Base-by-base conservation (phyloP, 2,888 invertebrate genomes). In the Leptopilina syphax region DNA sequence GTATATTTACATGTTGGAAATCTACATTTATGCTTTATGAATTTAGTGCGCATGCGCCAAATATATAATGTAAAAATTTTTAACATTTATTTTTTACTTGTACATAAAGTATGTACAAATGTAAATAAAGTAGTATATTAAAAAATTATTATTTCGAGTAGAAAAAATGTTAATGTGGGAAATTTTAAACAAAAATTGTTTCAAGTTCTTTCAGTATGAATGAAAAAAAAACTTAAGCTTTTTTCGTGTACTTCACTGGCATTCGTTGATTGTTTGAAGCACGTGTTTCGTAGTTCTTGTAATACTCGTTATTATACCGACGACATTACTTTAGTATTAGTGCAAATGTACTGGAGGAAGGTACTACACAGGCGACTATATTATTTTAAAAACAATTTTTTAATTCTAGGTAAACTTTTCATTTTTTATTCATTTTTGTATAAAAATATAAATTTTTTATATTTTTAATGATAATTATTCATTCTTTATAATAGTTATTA, bases 161-260 rank as follows among this genome's bases (percentile, higher is more conserved):
- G 27, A 27, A 27, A 18, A 6, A 68, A 3, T 50, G 9, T 5
- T 9, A 68, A 10, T 44, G 10, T 18, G 3, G 18, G 8, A 7
- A 68, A 47, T 68, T 24, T 47, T 0, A 0, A 18, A 18, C 18
- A 9, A 50, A 50, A 50, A 50, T 50, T 50, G 3, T 1, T 50
- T 50, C 0, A 50, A 50, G 34, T 1, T 50, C 18, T 18, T 50
- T 50, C 1, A 12, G 34, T 34, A 2, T 2, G 3, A 50, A 50
- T 50, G 9, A 50, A 18, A 68, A 47, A 18, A 68, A 47, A 18
- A 9, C 34, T 73, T n/a, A 34, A 34, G 34, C 34, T 34, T 34
- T 4, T 34, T 50, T 57, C 54, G n/a, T n/a, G 34, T 73, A 73
- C 73, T 73, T 73, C 73, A 73, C 73, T 73, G 73, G 12, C 68